A percentile compares a stretch with the other conserved stretches of the same genome.
Conservation (phyloP, 2,113 vertebrate genomes). For the Campylomormyrus numenius region DNA sequence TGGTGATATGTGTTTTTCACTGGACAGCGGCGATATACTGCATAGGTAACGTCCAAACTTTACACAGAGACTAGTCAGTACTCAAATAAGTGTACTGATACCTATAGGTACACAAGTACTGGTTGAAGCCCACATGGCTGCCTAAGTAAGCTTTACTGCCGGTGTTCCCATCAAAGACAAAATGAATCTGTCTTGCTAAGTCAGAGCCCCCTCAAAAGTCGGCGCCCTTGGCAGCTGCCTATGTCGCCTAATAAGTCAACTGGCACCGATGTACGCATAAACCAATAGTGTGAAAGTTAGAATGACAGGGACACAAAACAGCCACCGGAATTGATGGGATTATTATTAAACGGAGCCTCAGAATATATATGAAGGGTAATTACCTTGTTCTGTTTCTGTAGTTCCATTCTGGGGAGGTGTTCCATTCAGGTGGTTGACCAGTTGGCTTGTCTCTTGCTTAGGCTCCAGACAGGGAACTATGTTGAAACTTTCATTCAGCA, state of each 20-base stretch:
- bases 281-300: background rate
- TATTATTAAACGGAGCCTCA: background rate
- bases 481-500: constrained; percentile 43
- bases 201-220: background rate
- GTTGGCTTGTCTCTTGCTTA: background rate
- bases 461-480: constrained; percentile 44
- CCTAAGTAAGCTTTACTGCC: background rate
- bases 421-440: constrained; percentile 15
- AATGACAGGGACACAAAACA: background rate
- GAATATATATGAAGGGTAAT: background rate
- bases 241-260: background rate
- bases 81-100: background rate
- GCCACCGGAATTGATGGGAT: background rate
- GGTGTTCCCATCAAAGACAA: background rate
- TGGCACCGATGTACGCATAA: background rate
- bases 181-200: background rate
- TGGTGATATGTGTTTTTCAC: background rate
- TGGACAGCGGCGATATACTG: background rate
- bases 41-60: background rate
- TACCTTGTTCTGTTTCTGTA: constrained; percentile 33
- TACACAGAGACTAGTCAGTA: background rate
- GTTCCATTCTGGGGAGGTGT: constrained; percentile 17
- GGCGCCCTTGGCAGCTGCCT: background rate
- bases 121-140: background rate
- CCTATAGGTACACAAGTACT: background rate